Evolutionary conservation across 2,888 invertebrate genomes (phyloP).

Genomic region (Tetanocera ferruginea): DNA sequence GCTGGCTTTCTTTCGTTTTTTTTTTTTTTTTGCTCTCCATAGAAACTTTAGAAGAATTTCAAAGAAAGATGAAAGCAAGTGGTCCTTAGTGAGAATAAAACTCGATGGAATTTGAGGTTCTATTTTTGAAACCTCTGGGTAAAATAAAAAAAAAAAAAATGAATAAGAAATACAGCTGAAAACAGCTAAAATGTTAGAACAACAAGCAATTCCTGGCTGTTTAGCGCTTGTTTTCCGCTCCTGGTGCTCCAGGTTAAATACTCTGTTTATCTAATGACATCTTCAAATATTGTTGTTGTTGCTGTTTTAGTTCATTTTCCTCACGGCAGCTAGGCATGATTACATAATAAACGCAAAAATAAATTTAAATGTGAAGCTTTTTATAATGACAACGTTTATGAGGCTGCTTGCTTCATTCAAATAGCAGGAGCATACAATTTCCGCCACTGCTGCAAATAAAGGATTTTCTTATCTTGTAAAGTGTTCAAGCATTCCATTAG

Average conservation of each 20-base stretch:
- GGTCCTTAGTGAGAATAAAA: not conserved
- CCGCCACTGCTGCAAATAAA: no score
- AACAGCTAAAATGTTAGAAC: not conserved
- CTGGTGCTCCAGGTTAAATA: not conserved
- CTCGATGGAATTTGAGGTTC: not conserved
- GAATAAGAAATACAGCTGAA: not conserved
- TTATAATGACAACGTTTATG: constrained; percentile 26
- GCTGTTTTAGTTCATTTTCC: not conserved
- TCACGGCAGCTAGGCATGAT: not conserved
- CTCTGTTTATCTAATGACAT: not conserved
- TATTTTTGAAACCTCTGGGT: not conserved
- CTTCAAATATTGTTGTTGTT: not conserved
- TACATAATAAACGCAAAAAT: constrained; percentile 19
- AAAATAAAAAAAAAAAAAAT: not conserved
- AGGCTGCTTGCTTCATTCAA: not conserved
- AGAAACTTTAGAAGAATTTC: no score
- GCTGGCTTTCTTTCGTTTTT: no score
- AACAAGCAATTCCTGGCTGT: not conserved
- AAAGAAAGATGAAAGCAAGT: no score
- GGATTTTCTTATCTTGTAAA: no score
- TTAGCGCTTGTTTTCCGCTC: not conserved
- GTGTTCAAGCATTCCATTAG: no score
- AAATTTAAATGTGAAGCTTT: constrained; percentile 18
- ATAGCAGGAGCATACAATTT: no score
- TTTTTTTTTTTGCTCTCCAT: no score